These are phyloP conservation scores for Cephus runcator DNA, from an alignment of 2,888 invertebrate species.

Conservation along the genomic window DNA sequence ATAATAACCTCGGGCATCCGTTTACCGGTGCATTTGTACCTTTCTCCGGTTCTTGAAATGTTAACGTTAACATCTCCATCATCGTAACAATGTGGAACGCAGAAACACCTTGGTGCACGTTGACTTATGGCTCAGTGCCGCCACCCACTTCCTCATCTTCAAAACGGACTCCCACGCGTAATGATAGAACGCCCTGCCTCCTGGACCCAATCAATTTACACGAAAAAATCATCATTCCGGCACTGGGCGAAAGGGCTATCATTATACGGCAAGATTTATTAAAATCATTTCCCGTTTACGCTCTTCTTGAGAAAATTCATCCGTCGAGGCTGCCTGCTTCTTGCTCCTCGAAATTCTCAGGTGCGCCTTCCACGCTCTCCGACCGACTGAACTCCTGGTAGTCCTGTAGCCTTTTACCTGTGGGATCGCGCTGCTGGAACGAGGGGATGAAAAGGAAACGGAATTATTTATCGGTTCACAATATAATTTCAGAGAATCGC, in stretches of 20 bases:
- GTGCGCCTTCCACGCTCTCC: background rate
- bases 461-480: background rate
- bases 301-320: background rate
- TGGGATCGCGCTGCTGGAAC: background rate
- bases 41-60: constrained; percentile 45
- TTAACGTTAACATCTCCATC: constrained; percentile 53
- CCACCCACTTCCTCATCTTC: constrained; percentile 52
- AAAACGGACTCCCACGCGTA: constrained; percentile 46
- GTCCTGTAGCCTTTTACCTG: background rate
- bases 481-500: background rate
- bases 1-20: background rate
- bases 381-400: background rate
- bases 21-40: constrained; percentile 41
- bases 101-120: constrained; percentile 31
- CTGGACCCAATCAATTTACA: constrained; percentile 32
- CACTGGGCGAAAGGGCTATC: constrained; percentile 25
- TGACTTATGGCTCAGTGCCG: constrained; percentile 53
- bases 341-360: background rate
- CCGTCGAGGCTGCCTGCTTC: background rate
- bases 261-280: constrained; percentile 40
- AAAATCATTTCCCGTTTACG: constrained; percentile 36
- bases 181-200: constrained; percentile 21
- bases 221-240: constrained; percentile 7
- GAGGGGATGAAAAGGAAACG: background rate
- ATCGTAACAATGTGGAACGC: constrained; percentile 37